Evolutionary conservation across 2,113 vertebrate genomes (phyloP).

Genomic region (Asarcornis scutulata): DNA sequence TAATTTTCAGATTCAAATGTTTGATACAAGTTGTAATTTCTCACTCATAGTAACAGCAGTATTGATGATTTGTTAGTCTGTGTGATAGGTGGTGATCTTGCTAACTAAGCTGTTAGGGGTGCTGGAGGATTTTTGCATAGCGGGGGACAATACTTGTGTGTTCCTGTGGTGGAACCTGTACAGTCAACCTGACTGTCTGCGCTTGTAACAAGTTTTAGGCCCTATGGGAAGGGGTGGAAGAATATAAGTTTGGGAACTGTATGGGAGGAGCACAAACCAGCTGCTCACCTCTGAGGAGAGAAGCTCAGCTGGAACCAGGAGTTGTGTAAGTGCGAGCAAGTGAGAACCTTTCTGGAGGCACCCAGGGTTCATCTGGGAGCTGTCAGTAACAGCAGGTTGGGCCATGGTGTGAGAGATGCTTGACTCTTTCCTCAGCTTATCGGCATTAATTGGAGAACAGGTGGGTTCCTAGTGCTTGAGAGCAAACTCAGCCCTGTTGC

Average conservation of each 20-base stretch:
- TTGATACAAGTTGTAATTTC: not conserved
- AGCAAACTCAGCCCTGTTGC: not conserved
- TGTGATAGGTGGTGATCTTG: not conserved
- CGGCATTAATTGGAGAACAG: not conserved
- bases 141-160: not conserved
- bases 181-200: constrained; percentile 7
- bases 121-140: not conserved
- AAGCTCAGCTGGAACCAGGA: not conserved
- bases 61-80: not conserved
- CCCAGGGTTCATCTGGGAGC: fast-evolving
- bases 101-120: not conserved
- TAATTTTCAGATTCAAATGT: not conserved
- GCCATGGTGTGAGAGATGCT: not conserved
- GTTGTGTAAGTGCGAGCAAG: not conserved
- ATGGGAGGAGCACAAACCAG: constrained; percentile 33
- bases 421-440: not conserved
- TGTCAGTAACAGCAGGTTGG: fast-evolving
- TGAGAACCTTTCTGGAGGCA: not conserved
- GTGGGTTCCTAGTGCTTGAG: not conserved
- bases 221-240: not conserved
- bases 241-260: not conserved
- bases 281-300: not conserved
- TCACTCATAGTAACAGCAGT: not conserved
- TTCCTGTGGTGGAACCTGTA: constrained; percentile 28
- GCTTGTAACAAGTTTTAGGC: constrained; percentile 1